phyloP scores from a whole-genome alignment of 2,888 invertebrate species.

The Sesia bembeciformis region DNA sequence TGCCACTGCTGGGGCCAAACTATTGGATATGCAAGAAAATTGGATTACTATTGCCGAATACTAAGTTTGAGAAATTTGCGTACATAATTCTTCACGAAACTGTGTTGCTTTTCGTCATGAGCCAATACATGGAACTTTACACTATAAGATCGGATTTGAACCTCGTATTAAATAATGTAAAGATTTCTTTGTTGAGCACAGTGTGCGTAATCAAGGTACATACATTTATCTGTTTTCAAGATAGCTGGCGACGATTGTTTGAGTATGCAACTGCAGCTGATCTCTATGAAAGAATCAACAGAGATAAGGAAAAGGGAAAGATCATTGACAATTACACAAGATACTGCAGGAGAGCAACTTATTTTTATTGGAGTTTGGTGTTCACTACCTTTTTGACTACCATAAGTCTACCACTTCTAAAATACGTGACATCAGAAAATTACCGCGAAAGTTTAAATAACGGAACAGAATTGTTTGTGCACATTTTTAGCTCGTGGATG shows the following conservation, averaged over 20 bases:
- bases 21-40: conserved; percentile 38
- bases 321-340: conserved; percentile 43
- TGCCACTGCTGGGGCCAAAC: conserved; percentile 44
- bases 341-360: conserved; percentile 42
- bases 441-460: conserved; percentile 36
- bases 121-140: conserved; percentile 49
- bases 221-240: conserved; percentile 45
- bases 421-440: conserved; percentile 29
- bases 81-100: conserved; percentile 35
- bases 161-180: conserved; percentile 47
- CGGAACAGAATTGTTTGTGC: conserved; percentile 46
- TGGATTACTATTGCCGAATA: conserved; percentile 41
- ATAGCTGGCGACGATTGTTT: conserved; percentile 38
- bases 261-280: conserved; percentile 48
- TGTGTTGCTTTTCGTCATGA: conserved; percentile 38
- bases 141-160: conserved; percentile 43
- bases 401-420: conserved; percentile 31
- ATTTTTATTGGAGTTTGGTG: conserved; percentile 49
- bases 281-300: conserved; percentile 35
- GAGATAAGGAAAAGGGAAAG: conserved; percentile 18
- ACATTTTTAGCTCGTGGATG: conserved; percentile 60
- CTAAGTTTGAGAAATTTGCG: conserved; percentile 16
- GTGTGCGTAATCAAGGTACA: conserved; percentile 46
- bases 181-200: conserved; percentile 52
- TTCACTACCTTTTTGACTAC: conserved; percentile 38